A percentile compares a stretch with the other conserved stretches of the same genome.
These are phyloP conservation scores for Musca vetustissima DNA, from an alignment of 1,140 invertebrate genomes.

Conservation along the genomic window DNA sequence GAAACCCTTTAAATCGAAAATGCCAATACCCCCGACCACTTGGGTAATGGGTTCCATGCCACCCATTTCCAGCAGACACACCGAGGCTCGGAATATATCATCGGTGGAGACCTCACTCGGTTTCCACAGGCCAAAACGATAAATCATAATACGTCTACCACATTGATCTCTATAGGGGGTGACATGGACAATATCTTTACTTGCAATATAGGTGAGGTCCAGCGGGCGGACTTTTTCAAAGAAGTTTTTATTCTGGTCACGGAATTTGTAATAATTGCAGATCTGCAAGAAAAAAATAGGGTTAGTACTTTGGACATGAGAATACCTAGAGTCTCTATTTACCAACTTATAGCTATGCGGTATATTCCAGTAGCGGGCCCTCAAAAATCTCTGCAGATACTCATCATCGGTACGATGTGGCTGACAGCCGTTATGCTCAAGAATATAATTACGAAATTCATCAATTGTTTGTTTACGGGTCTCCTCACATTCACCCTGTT, in stretches of 20 bases:
- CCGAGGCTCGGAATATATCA: slow-evolving; percentile 72
- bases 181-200: slow-evolving; percentile 69
- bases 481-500: slow-evolving; percentile 62
- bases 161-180: slow-evolving; percentile 73
- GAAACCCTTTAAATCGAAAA: slow-evolving; percentile 74
- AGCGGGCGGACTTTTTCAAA: slow-evolving; percentile 68
- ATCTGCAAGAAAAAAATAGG: slow-evolving; percentile 58
- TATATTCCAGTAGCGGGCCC: slow-evolving; percentile 79
- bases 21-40: slow-evolving; percentile 72
- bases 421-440: slow-evolving; percentile 73
- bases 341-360: slow-evolving; percentile 80
- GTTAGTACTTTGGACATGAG: background rate
- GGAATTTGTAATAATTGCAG: slow-evolving; percentile 74
- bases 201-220: slow-evolving; percentile 67
- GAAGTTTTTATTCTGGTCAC: slow-evolving; percentile 70
- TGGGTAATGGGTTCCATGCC: slow-evolving; percentile 72
- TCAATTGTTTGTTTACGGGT: slow-evolving; percentile 56
- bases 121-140: slow-evolving; percentile 68
- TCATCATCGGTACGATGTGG: slow-evolving; percentile 79
- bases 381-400: slow-evolving; percentile 79
- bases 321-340: slow-evolving; percentile 44
- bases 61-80: slow-evolving; percentile 71
- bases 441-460: slow-evolving; percentile 74
- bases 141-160: slow-evolving; percentile 55
- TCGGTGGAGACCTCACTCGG: slow-evolving; percentile 66